Percentiles rank a stretch among this genome's conserved stretches.
phyloP scores from a whole-genome alignment of 2,113 vertebrate species.

The Chaetura pelagica region DNA sequence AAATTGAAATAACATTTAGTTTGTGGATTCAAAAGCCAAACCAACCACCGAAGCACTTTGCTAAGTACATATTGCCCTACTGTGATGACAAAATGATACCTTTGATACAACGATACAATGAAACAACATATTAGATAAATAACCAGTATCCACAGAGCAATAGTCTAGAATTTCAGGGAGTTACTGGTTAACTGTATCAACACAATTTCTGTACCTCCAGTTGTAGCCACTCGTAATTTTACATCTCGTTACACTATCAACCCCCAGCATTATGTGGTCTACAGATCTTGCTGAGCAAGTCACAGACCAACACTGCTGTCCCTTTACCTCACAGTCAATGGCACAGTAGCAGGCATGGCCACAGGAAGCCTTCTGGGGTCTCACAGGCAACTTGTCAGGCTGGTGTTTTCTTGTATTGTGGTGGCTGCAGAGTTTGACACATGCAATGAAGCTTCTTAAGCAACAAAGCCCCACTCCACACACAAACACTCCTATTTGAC shows the following conservation, averaged over 20 bases:
- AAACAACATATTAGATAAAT: neutral
- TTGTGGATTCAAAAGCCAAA: neutral
- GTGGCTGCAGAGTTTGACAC: neutral
- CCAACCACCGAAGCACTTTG: neutral
- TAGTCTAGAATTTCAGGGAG: neutral
- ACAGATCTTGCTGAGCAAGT: neutral
- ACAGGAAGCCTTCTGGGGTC: neutral
- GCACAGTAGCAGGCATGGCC: neutral
- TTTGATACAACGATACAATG: neutral
- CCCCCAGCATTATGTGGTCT: neutral
- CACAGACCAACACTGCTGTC: neutral
- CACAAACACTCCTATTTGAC: neutral
- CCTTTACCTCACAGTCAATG: neutral
- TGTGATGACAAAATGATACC: neutral
- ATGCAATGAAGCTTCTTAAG: neutral
- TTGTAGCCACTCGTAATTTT: neutral
- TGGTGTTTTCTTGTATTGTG: neutral
- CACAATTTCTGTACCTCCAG: neutral
- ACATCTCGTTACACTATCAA: neutral
- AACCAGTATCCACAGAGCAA: neutral
- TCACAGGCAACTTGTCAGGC: accelerated
- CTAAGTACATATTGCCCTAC: neutral
- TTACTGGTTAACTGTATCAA: neutral
- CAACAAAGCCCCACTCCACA: neutral
- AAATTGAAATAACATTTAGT: neutral